phyloP scores from a whole-genome alignment of 2,888 invertebrate species.

The Lucinisca nassula region DNA sequence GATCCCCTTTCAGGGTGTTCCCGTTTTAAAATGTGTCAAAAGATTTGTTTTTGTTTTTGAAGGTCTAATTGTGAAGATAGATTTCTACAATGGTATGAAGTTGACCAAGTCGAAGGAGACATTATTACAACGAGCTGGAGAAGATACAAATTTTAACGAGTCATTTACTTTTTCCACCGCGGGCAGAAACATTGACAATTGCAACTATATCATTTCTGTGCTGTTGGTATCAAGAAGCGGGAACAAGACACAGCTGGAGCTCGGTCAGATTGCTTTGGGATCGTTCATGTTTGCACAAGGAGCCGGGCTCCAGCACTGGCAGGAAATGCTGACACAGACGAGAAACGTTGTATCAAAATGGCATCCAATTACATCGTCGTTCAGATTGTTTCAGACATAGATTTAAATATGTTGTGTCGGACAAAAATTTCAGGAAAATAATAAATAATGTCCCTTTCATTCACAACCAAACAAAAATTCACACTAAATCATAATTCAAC shows the following conservation, averaged over 20 bases:
- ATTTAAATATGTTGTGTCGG: too few relatives aligned
- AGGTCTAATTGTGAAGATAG: constrained; percentile 84
- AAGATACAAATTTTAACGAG: constrained; percentile 85
- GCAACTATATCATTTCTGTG: constrained; percentile 80
- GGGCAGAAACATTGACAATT: constrained; percentile 82
- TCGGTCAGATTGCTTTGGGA: constrained; percentile 83
- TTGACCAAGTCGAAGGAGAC: constrained; percentile 84
- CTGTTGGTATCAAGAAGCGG: constrained; percentile 70
- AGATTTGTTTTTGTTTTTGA: constrained; percentile 27
- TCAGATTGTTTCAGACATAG: background rate
- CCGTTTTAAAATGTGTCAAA: too few relatives aligned
- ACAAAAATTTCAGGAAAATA: too few relatives aligned
- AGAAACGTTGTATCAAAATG: constrained; percentile 75
- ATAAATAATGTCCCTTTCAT: too few relatives aligned
- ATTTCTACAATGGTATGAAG: constrained; percentile 83
- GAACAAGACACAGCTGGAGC: constrained; percentile 74
- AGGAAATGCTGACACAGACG: constrained; percentile 85
- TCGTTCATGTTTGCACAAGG: constrained; percentile 87
- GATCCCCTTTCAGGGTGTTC: too few relatives aligned
- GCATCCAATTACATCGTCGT: constrained; percentile 74
- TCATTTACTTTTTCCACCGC: constrained; percentile 84
- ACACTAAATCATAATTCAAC: too few relatives aligned
- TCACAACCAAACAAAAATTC: too few relatives aligned
- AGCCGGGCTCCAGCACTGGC: constrained; percentile 86
- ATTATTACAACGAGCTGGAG: constrained; percentile 69